Evolutionary conservation across 1,140 invertebrate genomes (phyloP), one percentile per base, ranked within the genome.

Genomic region (Schmidtea mediterranea): DNA sequence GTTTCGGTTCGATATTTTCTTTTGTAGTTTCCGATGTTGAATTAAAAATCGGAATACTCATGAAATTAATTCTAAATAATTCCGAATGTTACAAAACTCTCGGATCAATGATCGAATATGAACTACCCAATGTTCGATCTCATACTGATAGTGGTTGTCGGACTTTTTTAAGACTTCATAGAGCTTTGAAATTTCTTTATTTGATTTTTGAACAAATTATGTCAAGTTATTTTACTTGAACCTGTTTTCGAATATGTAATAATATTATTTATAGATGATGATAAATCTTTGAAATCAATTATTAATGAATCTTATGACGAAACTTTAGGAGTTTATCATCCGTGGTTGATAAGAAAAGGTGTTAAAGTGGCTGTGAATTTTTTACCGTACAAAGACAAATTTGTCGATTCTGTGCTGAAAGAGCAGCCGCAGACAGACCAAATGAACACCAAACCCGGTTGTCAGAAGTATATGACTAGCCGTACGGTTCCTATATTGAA

Each of bases 151-250:
- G 15, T 21, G 43, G 43, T 19, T 45, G 43, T 45, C 43, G 43
- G 15, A 45, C 43, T 3, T 45, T 45, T 45, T 21, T 45, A 24
- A 2, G 43, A 21, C 21, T 45, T 13, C 43, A 45, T 45, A 2
- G 43, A 21, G 43, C 43, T 19, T 21, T 45, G n/a, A 45, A 45
- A 6, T 45, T 45, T 24, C 21, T 45, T n/a, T 19, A 13, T 45
- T 19, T 19, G 21, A 21, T 45, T 45, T 13, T 45, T 9, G 43
- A 45, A 2, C 6, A n/a, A 13, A 21, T 45, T 6, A 22, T 24
- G 23, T 8, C 15, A 19, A 21, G 21, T 19, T 45, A 8, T 24
- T 13, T 19, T 45, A 8, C 18, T 45, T 22, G 9, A 21, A 19
- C 19, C 19, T 6, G 6, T 39, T 5, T 6, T 18, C 13, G 16